phyloP scores from a whole-genome alignment of 1,140 invertebrate species.

The Drosophila subpulchrella region DNA sequence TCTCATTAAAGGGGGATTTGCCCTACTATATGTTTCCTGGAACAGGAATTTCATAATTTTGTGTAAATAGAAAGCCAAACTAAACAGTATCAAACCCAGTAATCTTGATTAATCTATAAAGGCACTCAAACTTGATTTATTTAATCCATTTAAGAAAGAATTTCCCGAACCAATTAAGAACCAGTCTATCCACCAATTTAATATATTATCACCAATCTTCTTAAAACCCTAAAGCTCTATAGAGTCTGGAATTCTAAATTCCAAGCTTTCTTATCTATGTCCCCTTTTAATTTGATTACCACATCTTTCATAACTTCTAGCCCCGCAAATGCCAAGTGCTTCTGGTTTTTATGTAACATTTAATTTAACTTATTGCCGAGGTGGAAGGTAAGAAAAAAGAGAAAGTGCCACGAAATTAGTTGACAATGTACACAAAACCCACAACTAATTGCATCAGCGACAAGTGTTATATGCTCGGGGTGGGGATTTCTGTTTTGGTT shows the following conservation, averaged over 20 bases:
- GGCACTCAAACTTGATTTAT: too few species aligned
- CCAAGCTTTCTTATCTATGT: neutral
- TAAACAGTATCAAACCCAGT: too few species aligned
- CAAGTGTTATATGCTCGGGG: constrained; percentile 29
- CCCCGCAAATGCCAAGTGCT: constrained; percentile 1
- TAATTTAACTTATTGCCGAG: constrained; percentile 19
- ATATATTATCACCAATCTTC: constrained; percentile 11
- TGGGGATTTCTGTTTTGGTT: constrained; percentile 20
- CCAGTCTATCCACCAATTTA: neutral
- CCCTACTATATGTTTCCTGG: neutral
- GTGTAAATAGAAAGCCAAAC: too few species aligned
- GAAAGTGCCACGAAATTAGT: constrained; percentile 45
- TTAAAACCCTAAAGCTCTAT: too few species aligned
- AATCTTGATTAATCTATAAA: too few species aligned
- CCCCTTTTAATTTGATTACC: constrained; percentile 36
- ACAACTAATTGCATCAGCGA: constrained; percentile 56
- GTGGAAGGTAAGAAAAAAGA: constrained; percentile 11
- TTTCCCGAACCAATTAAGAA: neutral
- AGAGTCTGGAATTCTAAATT: neutral
- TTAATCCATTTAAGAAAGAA: too few species aligned
- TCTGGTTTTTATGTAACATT: constrained; percentile 34
- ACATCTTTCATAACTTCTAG: constrained; percentile 40
- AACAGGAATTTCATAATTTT: neutral
- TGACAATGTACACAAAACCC: constrained; percentile 42
- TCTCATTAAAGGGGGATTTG: neutral